Percentiles rank a stretch among this genome's conserved stretches.
Evolutionary conservation across 2,888 invertebrate species (phyloP).

Genomic region (Ditula angustiorana): DNA sequence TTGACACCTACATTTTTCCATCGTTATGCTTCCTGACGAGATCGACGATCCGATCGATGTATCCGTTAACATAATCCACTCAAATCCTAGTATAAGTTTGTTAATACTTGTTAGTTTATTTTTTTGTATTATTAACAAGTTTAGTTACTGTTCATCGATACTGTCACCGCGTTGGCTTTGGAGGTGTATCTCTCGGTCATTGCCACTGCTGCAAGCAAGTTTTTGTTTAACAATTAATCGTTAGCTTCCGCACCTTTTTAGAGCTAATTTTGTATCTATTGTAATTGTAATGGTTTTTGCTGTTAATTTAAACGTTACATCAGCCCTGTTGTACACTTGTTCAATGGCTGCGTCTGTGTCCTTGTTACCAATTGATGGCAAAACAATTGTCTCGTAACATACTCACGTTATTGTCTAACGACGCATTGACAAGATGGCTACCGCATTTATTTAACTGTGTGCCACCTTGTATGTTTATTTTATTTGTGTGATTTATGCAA

Average conservation of each 20-base stretch:
- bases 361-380: slow-evolving; percentile 40
- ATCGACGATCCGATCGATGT: no score
- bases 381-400: slow-evolving; percentile 40
- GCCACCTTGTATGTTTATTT: slow-evolving; percentile 25
- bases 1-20: background rate
- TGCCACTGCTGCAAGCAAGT: slow-evolving; percentile 5
- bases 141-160: no score
- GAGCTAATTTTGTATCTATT: slow-evolving; percentile 8
- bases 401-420: slow-evolving; percentile 17
- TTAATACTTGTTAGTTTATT: no score
- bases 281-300: slow-evolving; percentile 14
- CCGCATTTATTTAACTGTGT: slow-evolving; percentile 29
- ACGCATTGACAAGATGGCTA: slow-evolving; percentile 33
- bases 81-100: no score
- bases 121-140: no score
- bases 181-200: slow-evolving; percentile 2
- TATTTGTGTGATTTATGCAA: slow-evolving; percentile 34
- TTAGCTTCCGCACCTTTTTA: background rate
- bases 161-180: background rate
- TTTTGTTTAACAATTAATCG: slow-evolving; percentile 15
- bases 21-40: no score
- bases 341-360: slow-evolving; percentile 34
- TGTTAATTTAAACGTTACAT: slow-evolving; percentile 5
- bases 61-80: no score
- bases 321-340: background rate